A percentile compares a stretch with the other conserved stretches of the same genome.
Evolutionary conservation across 2,113 vertebrate species (phyloP).

Genomic region (Strix aluco): DNA sequence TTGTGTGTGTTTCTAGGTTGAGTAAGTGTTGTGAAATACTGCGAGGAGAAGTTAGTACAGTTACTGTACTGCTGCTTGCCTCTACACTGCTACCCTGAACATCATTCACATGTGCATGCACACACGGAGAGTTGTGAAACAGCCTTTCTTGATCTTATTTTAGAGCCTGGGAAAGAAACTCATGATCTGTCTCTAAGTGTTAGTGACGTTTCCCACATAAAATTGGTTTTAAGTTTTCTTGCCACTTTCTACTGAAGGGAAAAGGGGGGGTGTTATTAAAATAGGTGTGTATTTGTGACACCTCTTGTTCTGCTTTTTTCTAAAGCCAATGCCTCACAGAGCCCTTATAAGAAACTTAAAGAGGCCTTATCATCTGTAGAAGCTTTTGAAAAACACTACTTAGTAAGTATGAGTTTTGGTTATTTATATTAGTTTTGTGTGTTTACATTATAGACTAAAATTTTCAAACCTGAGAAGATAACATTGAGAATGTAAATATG

Average conservation of each 20-base stretch:
- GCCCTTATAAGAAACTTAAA: slow-evolving; percentile 96
- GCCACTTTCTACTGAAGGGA: neutral
- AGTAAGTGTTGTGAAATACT: neutral
- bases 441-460: neutral
- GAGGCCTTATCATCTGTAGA: slow-evolving; percentile 96
- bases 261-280: neutral
- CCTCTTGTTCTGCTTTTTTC: slow-evolving; percentile 1
- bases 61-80: neutral
- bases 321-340: slow-evolving; percentile 91
- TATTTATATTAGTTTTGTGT: neutral
- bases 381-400: slow-evolving; percentile 96
- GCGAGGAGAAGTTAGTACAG: neutral
- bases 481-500: neutral
- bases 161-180: neutral
- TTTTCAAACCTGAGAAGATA: neutral
- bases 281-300: neutral
- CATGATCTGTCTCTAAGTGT: neutral
- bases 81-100: neutral
- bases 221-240: neutral
- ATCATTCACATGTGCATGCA: neutral
- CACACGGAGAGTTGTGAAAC: neutral
- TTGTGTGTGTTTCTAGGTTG: neutral
- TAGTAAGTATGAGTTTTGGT: slow-evolving; percentile 78
- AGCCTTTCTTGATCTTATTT: neutral
- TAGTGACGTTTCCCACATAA: neutral